Evolutionary conservation across 2,113 vertebrate genomes (phyloP).

Genomic region (Diglossa brunneiventris): DNA sequence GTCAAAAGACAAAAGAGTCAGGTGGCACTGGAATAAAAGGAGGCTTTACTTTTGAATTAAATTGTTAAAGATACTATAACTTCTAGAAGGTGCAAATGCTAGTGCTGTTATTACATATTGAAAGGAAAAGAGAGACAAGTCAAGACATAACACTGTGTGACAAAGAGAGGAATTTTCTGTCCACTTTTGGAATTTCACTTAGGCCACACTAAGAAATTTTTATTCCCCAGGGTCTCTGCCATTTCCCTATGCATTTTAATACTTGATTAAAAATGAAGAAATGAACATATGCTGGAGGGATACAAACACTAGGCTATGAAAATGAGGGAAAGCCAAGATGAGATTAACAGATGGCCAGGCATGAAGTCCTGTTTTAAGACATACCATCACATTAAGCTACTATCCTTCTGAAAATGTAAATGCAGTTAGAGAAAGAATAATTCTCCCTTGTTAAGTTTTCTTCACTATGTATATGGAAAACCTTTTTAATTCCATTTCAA

Average conservation of each 20-base stretch:
- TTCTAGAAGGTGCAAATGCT: neutral
- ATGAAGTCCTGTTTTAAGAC: neutral
- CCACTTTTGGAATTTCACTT: neutral
- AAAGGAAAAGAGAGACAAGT: neutral
- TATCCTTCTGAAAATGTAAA: neutral
- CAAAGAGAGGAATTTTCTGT: neutral
- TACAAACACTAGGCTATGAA: neutral
- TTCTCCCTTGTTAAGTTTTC: neutral
- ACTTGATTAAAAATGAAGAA: conserved; percentile 19
- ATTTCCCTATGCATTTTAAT: conserved; percentile 6
- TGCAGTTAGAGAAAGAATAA: neutral
- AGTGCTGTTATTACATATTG: neutral
- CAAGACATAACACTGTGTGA: neutral
- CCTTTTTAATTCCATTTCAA: neutral
- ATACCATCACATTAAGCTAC: neutral
- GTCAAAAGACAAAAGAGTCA: neutral
- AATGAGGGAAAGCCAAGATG: neutral
- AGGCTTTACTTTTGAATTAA: neutral
- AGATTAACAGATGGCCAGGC: conserved; percentile 8
- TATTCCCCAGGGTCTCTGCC: neutral
- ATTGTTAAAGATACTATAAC: neutral
- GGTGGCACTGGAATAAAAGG: neutral
- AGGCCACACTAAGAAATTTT: neutral
- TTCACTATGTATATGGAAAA: neutral
- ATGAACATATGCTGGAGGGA: neutral